Conservation (phyloP, 2,888 invertebrate species). For the Protula sp. region DNA sequence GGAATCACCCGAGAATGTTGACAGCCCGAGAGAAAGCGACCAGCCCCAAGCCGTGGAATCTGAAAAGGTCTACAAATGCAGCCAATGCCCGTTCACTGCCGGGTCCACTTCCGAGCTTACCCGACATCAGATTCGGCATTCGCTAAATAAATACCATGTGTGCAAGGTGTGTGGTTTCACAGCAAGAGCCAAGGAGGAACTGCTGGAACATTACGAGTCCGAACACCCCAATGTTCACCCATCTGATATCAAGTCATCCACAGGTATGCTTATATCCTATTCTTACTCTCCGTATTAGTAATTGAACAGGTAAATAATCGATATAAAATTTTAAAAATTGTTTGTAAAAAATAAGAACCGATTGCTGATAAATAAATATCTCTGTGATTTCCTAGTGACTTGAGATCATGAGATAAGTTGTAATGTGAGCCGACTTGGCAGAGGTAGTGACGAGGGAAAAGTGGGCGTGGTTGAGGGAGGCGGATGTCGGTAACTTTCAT, state of each 20-base stretch:
- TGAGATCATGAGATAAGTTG: too few species aligned
- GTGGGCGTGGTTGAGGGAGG: too few species aligned
- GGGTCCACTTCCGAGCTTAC: slow-evolving; percentile 47
- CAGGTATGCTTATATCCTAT: neutral
- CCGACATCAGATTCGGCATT: slow-evolving; percentile 28
- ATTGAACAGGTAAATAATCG: too few species aligned
- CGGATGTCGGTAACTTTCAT: too few species aligned
- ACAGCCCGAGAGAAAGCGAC: neutral
- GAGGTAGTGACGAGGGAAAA: too few species aligned
- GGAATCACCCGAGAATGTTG: neutral
- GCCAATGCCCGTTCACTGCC: slow-evolving; percentile 28
- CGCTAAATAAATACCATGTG: neutral
- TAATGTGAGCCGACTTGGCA: too few species aligned
- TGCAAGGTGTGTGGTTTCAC: slow-evolving; percentile 26
- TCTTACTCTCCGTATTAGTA: too few species aligned
- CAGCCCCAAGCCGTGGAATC: neutral
- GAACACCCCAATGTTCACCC: slow-evolving; percentile 26
- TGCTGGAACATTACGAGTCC: slow-evolving; percentile 49
- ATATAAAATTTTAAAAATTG: too few species aligned
- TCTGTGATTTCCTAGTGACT: too few species aligned
- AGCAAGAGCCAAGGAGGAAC: slow-evolving; percentile 51
- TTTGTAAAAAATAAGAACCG: too few species aligned
- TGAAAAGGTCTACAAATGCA: slow-evolving; percentile 4
- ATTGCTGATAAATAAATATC: too few species aligned
- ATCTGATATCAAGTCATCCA: neutral